Conservation (phyloP, 2,888 invertebrate species). For the Perithous albicinctus region DNA sequence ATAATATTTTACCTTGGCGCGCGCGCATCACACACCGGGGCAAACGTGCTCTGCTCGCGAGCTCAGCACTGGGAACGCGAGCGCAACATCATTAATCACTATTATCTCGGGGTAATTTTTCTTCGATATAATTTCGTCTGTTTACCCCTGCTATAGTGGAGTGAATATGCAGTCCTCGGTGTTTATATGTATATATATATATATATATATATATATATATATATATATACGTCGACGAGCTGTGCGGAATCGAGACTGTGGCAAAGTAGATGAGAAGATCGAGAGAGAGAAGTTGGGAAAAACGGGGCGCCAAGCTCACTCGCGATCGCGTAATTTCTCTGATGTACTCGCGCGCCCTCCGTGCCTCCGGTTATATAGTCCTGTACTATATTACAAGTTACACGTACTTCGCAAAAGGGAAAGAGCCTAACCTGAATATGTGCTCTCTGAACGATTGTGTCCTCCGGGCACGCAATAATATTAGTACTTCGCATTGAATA, state of each 20-base stretch:
- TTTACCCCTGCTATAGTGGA: constrained; percentile 77
- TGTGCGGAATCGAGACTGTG: constrained; percentile 36
- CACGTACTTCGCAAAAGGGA: constrained; percentile 37
- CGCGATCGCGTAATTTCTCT: constrained; percentile 61
- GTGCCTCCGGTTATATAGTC: constrained; percentile 53
- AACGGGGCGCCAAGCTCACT: constrained; percentile 42
- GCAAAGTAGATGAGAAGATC: constrained; percentile 34
- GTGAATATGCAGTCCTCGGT: constrained; percentile 19
- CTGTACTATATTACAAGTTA: constrained; percentile 51
- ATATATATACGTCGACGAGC: constrained; percentile 39
- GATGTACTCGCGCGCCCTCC: constrained; percentile 30
- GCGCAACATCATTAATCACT: constrained; percentile 81
- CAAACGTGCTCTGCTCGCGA: constrained; percentile 32
- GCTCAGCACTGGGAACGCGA: constrained; percentile 44
- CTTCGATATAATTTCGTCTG: constrained; percentile 83
- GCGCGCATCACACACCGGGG: constrained; percentile 17
- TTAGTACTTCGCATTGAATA: constrained; percentile 59
- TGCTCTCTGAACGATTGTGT: constrained; percentile 52
- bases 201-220: constrained; percentile 22
- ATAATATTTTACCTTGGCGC: constrained; percentile 78
- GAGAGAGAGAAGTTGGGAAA: constrained; percentile 22
- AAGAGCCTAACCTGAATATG: constrained; percentile 13
- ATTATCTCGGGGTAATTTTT: constrained; percentile 83
- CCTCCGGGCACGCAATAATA: constrained; percentile 60
- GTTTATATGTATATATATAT: neutral